Conservation (phyloP, 2,888 invertebrate species). For the Harmothoe impar region DNA sequence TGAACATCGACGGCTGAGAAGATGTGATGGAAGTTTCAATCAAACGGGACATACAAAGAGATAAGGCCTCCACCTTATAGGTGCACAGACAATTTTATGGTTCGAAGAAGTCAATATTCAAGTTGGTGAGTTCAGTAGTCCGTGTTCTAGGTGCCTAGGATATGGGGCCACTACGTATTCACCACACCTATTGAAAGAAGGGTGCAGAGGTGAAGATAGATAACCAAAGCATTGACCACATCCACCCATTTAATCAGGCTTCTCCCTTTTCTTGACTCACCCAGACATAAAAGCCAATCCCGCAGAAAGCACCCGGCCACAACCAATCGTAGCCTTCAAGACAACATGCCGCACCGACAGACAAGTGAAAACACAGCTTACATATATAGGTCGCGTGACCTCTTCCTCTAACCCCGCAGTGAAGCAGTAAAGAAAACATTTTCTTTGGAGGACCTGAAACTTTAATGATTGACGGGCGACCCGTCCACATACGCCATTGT, state of each 20-base stretch:
- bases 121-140: neutral
- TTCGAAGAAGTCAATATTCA: neutral
- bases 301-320: conserved; percentile 25
- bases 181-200: conserved; percentile 27
- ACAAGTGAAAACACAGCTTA: conserved; percentile 49
- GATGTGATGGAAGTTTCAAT: too few species aligned
- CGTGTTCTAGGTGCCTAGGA: neutral
- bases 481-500: neutral
- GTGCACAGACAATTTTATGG: neutral
- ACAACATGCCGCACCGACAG: neutral
- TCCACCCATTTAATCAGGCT: conserved; percentile 38
- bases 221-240: conserved; percentile 46
- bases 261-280: neutral
- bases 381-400: conserved; percentile 18
- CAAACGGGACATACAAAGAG: too few species aligned
- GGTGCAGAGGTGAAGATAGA: conserved; percentile 26
- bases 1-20: too few species aligned
- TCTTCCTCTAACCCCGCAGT: neutral
- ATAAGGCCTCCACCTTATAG: neutral
- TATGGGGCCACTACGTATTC: neutral
- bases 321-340: conserved; percentile 16
- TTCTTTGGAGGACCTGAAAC: conserved; percentile 2
- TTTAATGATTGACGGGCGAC: conserved; percentile 2
- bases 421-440: conserved; percentile 52
- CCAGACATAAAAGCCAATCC: conserved; percentile 43